Base-by-base conservation (phyloP, 2,888 invertebrate species). In the Auanema freiburgensis region DNA sequence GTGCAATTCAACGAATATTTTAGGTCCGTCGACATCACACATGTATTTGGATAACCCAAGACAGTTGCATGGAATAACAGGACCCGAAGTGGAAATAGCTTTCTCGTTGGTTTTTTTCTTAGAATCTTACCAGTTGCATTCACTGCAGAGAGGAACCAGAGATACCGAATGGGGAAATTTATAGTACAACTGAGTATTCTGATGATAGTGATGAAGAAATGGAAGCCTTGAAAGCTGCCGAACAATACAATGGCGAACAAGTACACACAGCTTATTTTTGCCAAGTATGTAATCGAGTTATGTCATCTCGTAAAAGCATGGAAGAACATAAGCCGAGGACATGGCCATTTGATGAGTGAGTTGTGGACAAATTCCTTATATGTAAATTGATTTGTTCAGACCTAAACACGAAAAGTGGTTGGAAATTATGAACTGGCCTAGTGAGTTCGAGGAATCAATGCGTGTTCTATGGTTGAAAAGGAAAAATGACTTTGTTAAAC, bases 141-240 rank as follows among this genome's bases (percentile, higher is more conserved):
- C 33, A 3, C 3, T 33, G 8, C 8, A 33, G 33, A 33, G 33
- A 33, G 33, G 33, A 46, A 5, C 46, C 46, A 3, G 46, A 46
- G 10, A 46, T 46, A 3, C 46, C 3, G 21, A 18, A 46, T 46
- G 46, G 4, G 10, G 46, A 46, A 5, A 21, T 18, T 3, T 33
- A 33, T 33, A 33, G 4, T 33, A 3, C 33, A 5, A 33, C 57
- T 2, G 65, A 68, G 23, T 67, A 59, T 55, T 72, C 72, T 0
- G 72, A 72, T 23, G 72, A 72, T 43, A 70, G 70, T 11, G 72
- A 72, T 24, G 70, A 66, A 40, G 72, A 72, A 41, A 65, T 61
- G 25, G 72, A 70, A 4, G 33, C 56, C 12, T 23, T 56, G 14
- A 41, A 46, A 10, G 46, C 16, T 46, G 16, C 18, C 10, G 46